Base-by-base conservation (phyloP, 2,113 vertebrate genomes). In the Puffinus mauretanicus region DNA sequence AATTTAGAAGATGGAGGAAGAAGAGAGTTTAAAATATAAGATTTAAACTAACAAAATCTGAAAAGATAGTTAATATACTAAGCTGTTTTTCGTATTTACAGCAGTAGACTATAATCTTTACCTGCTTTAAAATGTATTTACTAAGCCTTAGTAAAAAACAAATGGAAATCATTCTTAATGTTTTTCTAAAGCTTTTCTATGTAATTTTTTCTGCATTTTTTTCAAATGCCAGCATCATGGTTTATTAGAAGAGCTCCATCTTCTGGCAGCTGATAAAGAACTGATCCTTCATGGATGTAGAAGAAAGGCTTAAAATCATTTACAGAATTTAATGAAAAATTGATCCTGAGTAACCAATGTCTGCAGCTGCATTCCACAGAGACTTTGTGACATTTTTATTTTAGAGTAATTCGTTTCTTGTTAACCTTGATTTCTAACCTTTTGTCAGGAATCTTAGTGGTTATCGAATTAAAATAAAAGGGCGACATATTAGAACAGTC, bases 171-270 rank as follows among this genome's bases (percentile, higher is more conserved):
- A 34, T 88, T 91, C 19, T 61, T 75, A 66, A 75, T 25, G 20
- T 44, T 93, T 93, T 95, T 89, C 34, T 78, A 47, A 86, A 82
- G 42, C 38, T 85, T 49, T 92, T 70, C 70, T 69, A 47, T 66
- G 62, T n/a, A 58, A 60, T 82, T 49, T 93, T 89, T 88, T 66
- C 76, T 92, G 6, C 27, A 84, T 81, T 96, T 92, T 92, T 54
- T 86, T 62, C 58, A 78, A 82, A 81, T 55, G n/a, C 4, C 5
- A 80, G 32, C 44, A 86, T 62, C 61, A 26, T 96, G 85, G 34
- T 93, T 98, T 97, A 97, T 98, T 97, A 88, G 91, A 94, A 97
- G 75, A 97, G 96, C 96, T 94, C 98, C 98, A 98, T 96, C 98
- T 98, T 97, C 97, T 98, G 98, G 98, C 75, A 92, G 75, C 79